A percentile compares a stretch with the other conserved stretches of the same genome.
Evolutionary conservation across 2,113 vertebrate genomes (phyloP).

Genomic region (Eurystomus gularis): DNA sequence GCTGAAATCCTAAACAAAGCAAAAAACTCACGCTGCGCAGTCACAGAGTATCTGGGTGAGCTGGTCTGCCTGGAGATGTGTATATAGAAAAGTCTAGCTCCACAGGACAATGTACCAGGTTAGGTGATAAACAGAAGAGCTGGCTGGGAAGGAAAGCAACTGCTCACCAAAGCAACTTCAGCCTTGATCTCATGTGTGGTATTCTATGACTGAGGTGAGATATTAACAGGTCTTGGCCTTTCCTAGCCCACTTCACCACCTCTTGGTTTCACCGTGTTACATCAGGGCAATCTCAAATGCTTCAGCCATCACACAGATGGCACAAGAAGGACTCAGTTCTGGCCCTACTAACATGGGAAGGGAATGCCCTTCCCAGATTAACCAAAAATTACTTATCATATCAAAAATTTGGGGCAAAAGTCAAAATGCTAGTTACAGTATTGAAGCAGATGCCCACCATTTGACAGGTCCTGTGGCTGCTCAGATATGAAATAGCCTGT

Average conservation of each 20-base stretch:
- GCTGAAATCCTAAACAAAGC: not conserved
- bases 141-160: not conserved
- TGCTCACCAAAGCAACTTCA: not conserved
- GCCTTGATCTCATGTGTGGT: not conserved
- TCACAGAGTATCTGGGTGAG: not conserved
- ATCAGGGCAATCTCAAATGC: not conserved
- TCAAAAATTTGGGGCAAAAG: not conserved
- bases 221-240: not conserved
- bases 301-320: not conserved
- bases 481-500: not conserved
- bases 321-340: not conserved
- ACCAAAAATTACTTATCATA: not conserved
- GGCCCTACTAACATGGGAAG: not conserved
- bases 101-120: not conserved
- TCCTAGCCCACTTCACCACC: not conserved
- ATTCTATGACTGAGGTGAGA: not conserved
- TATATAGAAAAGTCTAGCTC: not conserved
- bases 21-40: not conserved
- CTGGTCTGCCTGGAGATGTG: not conserved
- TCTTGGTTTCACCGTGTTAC: fast-evolving
- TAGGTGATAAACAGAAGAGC: not conserved
- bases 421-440: not conserved
- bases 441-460: not conserved
- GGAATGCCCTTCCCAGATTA: not conserved
- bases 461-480: not conserved